phyloP scores from a whole-genome alignment of 2,113 vertebrate species.

The Notechis scutatus region DNA sequence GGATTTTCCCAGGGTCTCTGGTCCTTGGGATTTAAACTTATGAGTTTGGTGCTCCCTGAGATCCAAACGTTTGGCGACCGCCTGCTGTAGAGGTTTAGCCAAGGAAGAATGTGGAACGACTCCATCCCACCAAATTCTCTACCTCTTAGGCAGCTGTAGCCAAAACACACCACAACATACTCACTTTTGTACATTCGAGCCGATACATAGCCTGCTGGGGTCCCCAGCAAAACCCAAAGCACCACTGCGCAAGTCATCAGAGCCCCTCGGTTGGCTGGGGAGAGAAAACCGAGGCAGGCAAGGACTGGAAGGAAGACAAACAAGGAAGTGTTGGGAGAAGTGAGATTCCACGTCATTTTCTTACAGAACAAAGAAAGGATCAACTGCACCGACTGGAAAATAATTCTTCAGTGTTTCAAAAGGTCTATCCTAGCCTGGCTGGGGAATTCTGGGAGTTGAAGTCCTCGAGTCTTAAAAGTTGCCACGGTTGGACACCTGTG shows the following conservation, averaged over 20 bases:
- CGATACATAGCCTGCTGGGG: conserved; percentile 82
- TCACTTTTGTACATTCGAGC: conserved; percentile 87
- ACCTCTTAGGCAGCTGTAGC: background rate
- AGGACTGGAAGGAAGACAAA: conserved; percentile 61
- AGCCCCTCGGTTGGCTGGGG: conserved; percentile 78
- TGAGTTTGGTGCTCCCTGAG: too few relatives aligned
- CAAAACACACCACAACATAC: conserved; percentile 12
- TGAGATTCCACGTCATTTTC: background rate
- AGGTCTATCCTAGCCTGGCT: background rate
- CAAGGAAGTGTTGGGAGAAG: background rate
- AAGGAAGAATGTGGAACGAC: background rate
- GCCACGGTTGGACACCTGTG: background rate
- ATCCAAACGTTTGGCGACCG: too few relatives aligned
- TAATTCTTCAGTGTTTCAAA: background rate
- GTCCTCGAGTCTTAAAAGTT: background rate
- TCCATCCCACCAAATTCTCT: background rate
- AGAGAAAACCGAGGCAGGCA: conserved; percentile 87
- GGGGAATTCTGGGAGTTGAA: background rate
- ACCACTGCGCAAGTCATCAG: conserved; percentile 88
- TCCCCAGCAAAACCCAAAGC: conserved; percentile 82
- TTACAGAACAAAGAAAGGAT: background rate
- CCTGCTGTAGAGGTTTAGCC: background rate
- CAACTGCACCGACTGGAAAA: background rate
- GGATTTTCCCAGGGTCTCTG: too few relatives aligned
- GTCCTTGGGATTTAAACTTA: too few relatives aligned